Conservation (phyloP, 1,140 invertebrate species). For the Drosophila equinoxialis region DNA sequence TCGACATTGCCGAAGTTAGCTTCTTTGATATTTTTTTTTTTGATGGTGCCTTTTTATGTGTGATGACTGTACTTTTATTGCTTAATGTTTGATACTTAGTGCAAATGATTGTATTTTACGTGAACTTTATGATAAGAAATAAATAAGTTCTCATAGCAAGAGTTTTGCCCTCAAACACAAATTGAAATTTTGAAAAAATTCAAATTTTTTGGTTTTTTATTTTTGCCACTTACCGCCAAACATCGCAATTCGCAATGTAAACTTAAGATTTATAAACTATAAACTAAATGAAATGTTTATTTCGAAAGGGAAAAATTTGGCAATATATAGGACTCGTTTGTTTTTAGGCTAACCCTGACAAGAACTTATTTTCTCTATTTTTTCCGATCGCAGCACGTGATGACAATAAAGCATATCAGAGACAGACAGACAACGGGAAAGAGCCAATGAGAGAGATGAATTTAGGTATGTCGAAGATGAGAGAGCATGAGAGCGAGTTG, state of each 20-base stretch:
- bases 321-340: conserved; percentile 33
- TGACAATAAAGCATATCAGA: conserved; percentile 40
- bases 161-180: conserved; percentile 48
- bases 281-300: conserved; percentile 10
- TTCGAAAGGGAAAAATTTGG: conserved; percentile 14
- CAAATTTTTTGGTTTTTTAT: background rate
- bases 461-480: conserved; percentile 18
- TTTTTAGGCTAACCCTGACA: conserved; percentile 68
- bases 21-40: too few relatives aligned
- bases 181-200: conserved; percentile 31
- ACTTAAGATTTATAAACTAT: conserved; percentile 57
- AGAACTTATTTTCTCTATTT: conserved; percentile 63
- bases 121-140: conserved; percentile 17
- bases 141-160: conserved; percentile 71
- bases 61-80: conserved; percentile 51
- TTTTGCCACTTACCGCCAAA: conserved; percentile 76
- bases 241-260: conserved; percentile 79
- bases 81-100: background rate
- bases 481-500: conserved; percentile 46
- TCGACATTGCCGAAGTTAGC: too few relatives aligned
- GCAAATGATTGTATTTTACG: conserved; percentile 24
- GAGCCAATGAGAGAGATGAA: conserved; percentile 12
- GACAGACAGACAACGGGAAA: conserved; percentile 12
- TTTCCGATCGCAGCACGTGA: conserved; percentile 60
- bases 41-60: conserved; percentile 35